A percentile compares a stretch with the other conserved stretches of the same genome.
Evolutionary conservation across 2,888 invertebrate species (phyloP).

Genomic region (Diplolepis rosae): DNA sequence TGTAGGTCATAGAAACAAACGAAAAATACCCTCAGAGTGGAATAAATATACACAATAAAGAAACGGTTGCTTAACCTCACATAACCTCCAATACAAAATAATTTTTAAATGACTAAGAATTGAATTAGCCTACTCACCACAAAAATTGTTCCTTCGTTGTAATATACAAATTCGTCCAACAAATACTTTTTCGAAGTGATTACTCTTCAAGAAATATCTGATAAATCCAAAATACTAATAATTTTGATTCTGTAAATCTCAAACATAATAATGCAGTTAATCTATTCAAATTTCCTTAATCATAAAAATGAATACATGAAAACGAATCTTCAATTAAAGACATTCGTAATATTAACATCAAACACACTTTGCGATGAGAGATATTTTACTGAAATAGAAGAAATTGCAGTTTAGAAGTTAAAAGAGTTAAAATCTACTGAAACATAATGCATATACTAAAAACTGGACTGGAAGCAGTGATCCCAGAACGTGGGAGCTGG

Average conservation of each 20-base stretch:
- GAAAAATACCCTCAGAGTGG: background rate
- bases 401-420: too few species aligned
- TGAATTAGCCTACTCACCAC: background rate
- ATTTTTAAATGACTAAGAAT: background rate
- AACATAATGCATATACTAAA: too few species aligned
- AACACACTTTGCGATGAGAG: too few species aligned
- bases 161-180: background rate
- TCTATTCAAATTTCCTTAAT: background rate
- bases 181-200: background rate
- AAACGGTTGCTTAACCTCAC: conserved; percentile 4
- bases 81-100: background rate
- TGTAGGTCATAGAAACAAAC: too few species aligned
- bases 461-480: too few species aligned
- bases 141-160: background rate
- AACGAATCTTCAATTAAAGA: too few species aligned
- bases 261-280: background rate
- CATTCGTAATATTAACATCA: too few species aligned
- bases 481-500: too few species aligned
- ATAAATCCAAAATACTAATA: background rate
- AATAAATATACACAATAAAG: background rate
- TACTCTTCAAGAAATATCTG: background rate
- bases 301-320: background rate
- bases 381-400: too few species aligned
- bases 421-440: too few species aligned
- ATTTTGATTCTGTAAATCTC: background rate